Evolutionary conservation across 2,113 vertebrate genomes (phyloP).

Genomic region (Cheirogaleus medius): DNA sequence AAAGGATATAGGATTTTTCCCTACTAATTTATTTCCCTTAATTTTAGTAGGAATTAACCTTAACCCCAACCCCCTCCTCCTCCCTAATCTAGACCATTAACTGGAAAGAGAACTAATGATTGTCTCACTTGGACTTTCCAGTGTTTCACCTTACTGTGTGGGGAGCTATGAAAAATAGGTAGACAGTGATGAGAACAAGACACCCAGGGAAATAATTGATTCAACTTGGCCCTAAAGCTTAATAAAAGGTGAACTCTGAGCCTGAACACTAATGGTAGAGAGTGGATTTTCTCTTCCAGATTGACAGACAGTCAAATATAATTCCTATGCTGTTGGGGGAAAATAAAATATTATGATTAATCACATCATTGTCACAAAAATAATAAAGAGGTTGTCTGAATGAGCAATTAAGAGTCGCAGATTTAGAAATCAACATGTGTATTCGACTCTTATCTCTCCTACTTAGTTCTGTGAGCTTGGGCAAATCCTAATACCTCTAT

Average conservation of each 20-base stretch:
- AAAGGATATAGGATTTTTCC: not conserved
- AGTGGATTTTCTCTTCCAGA: not conserved
- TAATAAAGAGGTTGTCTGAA: not conserved
- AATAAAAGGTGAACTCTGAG: not conserved
- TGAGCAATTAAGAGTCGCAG: not conserved
- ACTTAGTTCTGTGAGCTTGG: not conserved
- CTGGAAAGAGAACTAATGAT: not conserved
- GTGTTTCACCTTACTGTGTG: not conserved
- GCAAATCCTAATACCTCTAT: not conserved
- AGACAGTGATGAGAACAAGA: conserved; percentile 18
- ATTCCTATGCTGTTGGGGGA: not conserved
- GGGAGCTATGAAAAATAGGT: not conserved
- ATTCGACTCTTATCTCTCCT: not conserved
- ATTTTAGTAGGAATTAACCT: conserved; percentile 12
- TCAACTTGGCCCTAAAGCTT: not conserved
- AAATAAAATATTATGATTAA: not conserved
- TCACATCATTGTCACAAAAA: not conserved
- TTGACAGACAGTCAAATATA: not conserved
- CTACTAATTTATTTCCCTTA: not conserved
- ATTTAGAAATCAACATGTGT: not conserved
- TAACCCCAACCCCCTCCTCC: not conserved
- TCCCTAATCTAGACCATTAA: not conserved
- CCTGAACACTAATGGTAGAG: not conserved
- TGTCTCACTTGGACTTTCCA: not conserved
- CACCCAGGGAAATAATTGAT: not conserved